Conservation (phyloP, 2,797 vertebrate genomes). For the Xiphophorus birchmanni region DNA sequence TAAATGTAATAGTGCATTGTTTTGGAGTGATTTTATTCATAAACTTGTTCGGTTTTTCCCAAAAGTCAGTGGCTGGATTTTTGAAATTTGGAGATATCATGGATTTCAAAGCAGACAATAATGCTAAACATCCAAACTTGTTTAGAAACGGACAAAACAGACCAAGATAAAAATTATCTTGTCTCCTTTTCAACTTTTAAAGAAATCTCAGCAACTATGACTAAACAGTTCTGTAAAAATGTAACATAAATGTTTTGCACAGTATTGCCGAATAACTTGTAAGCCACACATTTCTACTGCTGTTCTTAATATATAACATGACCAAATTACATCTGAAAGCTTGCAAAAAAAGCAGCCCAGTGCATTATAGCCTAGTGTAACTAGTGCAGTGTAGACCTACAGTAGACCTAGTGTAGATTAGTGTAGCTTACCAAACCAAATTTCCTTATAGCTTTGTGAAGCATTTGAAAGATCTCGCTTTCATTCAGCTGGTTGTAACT, state of each 20-base stretch:
- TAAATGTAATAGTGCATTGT: neutral
- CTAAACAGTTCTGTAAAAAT: neutral
- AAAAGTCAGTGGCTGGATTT: neutral
- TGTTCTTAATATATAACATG: neutral
- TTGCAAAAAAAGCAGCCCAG: neutral
- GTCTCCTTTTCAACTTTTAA: neutral
- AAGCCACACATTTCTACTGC: neutral
- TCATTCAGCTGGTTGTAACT: neutral
- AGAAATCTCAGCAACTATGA: neutral
- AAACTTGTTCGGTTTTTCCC: neutral
- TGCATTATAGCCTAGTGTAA: neutral
- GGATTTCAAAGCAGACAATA: neutral
- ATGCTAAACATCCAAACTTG: neutral
- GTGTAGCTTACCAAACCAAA: neutral
- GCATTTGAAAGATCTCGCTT: neutral
- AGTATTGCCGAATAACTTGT: neutral
- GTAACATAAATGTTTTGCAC: neutral
- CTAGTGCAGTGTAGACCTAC: too few species aligned
- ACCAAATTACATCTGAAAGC: neutral
- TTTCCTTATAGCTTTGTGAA: neutral
- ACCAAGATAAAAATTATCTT: too few species aligned
- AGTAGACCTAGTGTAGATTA: neutral
- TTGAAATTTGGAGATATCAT: neutral
- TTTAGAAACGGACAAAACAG: neutral
- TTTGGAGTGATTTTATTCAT: neutral